Conservation (phyloP, 2,113 vertebrate genomes). For the Tringa solitaria region DNA sequence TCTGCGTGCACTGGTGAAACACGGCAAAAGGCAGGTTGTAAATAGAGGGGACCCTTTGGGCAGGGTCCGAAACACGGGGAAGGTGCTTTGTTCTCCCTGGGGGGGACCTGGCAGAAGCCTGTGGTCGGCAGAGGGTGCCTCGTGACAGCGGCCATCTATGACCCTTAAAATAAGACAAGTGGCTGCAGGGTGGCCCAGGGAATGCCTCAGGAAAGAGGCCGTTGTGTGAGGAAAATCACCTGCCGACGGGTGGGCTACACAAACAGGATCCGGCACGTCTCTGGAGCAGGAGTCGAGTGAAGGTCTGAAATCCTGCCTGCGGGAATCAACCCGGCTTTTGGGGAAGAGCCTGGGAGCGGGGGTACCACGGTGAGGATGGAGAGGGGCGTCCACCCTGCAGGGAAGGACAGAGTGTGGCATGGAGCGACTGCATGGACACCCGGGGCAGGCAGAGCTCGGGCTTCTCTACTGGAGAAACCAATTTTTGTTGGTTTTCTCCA, state of each 20-base stretch:
- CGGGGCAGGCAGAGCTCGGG: background rate
- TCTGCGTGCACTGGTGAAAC: background rate
- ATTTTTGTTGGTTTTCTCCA: background rate
- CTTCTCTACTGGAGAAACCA: accelerated
- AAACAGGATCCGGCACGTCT: background rate
- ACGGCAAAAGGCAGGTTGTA: background rate
- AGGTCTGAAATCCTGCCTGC: background rate
- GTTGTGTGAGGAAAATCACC: accelerated
- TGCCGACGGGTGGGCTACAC: accelerated
- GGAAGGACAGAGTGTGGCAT: accelerated
- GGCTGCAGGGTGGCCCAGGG: accelerated
- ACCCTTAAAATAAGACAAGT: background rate
- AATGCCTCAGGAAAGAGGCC: accelerated
- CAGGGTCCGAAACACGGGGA: accelerated
- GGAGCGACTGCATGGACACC: accelerated
- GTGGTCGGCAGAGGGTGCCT: background rate
- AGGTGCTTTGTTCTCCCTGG: background rate
- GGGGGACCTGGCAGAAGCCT: background rate
- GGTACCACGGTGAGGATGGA: accelerated
- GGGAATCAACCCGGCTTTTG: background rate
- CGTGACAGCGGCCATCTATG: background rate
- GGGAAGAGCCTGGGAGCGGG: background rate
- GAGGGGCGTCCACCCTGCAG: background rate
- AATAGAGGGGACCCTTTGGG: background rate
- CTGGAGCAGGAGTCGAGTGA: background rate